Conservation (phyloP, 2,797 vertebrate genomes). For the Alca torda region DNA sequence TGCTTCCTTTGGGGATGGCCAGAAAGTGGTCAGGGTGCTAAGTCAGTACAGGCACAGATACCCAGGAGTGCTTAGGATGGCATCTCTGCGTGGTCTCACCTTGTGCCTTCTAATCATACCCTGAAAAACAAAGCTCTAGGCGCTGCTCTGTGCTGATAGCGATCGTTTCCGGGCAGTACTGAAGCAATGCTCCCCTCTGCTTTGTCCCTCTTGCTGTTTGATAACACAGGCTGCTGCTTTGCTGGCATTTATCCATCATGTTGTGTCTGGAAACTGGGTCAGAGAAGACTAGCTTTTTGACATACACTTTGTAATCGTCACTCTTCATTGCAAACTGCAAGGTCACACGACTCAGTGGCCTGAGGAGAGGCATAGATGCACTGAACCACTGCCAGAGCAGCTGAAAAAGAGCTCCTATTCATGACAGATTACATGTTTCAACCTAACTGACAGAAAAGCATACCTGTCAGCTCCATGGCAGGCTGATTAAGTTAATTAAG, state of each 20-base stretch:
- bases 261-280: constrained; percentile 43
- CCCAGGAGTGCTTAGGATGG: not conserved
- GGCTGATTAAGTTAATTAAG: constrained; percentile 69
- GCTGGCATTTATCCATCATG: not conserved
- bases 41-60: not conserved
- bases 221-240: not conserved
- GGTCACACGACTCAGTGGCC: constrained; percentile 60
- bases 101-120: not conserved
- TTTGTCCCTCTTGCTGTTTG: not conserved
- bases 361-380: constrained; percentile 54
- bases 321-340: constrained; percentile 46
- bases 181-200: not conserved
- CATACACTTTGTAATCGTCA: constrained; percentile 41
- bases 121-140: not conserved
- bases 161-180: accelerated
- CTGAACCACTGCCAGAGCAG: constrained; percentile 54
- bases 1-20: not conserved
- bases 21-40: not conserved
- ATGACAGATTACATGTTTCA: constrained; percentile 56
- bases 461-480: constrained; percentile 69
- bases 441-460: constrained; percentile 48
- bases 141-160: accelerated
- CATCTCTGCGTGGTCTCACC: not conserved
- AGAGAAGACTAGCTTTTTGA: constrained; percentile 58
- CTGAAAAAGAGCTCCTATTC: constrained; percentile 62